A percentile compares a stretch with the other conserved stretches of the same genome.
Evolutionary conservation across 2,113 vertebrate species (phyloP).

Genomic region (Epinephelus fuscoguttatus): DNA sequence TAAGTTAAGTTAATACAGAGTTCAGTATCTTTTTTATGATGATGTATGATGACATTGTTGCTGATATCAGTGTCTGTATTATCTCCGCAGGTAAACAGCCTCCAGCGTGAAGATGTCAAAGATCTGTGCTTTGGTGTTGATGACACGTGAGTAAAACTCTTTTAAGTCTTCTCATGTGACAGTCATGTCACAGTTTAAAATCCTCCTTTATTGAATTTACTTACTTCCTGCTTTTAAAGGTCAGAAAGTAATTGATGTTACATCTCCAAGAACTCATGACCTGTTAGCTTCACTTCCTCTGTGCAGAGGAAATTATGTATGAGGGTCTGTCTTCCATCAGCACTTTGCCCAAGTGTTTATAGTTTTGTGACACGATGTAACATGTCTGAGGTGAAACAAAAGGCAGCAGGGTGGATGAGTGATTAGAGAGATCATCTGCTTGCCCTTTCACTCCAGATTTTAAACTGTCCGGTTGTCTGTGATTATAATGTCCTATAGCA

Average conservation of each 20-base stretch:
- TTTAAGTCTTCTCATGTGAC: neutral
- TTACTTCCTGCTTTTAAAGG: neutral
- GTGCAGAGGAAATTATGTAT: neutral
- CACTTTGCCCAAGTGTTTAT: neutral
- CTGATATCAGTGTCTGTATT: constrained; percentile 6
- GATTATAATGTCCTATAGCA: neutral
- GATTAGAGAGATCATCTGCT: neutral
- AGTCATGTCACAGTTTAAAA: neutral
- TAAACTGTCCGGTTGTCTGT: neutral
- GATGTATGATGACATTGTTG: neutral
- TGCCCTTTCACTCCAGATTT: neutral
- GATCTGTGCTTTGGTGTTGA: constrained; percentile 76
- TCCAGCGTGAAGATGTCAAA: constrained; percentile 76
- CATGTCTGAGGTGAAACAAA: neutral
- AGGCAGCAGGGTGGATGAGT: neutral
- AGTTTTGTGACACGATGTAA: neutral
- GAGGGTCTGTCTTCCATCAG: constrained; percentile 2
- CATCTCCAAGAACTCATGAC: neutral
- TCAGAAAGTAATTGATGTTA: neutral
- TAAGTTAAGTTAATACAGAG: neutral
- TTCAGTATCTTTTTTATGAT: neutral
- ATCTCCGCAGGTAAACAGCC: constrained; percentile 44
- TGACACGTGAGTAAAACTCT: constrained; percentile 80
- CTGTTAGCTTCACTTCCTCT: constrained; percentile 1
- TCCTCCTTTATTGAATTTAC: neutral